Evolutionary conservation across 2,113 vertebrate species (phyloP).

Genomic region (Leucoraja erinaceus): DNA sequence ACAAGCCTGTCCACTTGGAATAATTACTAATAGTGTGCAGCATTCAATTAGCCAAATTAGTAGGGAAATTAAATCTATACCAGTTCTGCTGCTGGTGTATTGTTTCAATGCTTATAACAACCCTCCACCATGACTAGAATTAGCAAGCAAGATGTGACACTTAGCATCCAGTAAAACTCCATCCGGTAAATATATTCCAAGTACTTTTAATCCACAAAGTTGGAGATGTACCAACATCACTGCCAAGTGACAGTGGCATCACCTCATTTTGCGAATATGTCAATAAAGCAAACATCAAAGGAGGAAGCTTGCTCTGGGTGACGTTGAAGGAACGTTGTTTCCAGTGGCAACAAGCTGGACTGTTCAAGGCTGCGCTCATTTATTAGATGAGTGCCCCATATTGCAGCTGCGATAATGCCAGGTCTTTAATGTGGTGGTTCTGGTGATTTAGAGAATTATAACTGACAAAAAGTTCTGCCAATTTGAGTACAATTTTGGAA

Average conservation of each 20-base stretch:
- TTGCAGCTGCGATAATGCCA: conserved; percentile 12
- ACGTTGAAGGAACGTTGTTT: neutral
- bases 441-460: neutral
- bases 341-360: conserved; percentile 19
- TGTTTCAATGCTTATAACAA: neutral
- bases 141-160: neutral
- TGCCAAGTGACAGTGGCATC: neutral
- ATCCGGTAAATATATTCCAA: neutral
- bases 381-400: conserved; percentile 21
- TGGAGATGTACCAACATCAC: neutral
- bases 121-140: neutral
- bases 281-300: conserved; percentile 29
- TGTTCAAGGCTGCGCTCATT: conserved; percentile 28
- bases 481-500: conserved; percentile 19
- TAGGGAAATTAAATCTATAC: conserved; percentile 14
- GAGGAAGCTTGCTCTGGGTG: conserved; percentile 23
- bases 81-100: neutral
- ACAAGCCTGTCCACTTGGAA: neutral
- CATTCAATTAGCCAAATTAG: conserved; percentile 3
- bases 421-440: conserved; percentile 10
- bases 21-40: neutral
- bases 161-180: neutral
- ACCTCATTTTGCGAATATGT: conserved; percentile 2
- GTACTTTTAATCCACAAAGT: neutral
- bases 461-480: neutral